These are phyloP conservation scores for Acanthaster planci DNA, from an alignment of 35 echinoderm and acorn worm species.

Conservation along the genomic window DNA sequence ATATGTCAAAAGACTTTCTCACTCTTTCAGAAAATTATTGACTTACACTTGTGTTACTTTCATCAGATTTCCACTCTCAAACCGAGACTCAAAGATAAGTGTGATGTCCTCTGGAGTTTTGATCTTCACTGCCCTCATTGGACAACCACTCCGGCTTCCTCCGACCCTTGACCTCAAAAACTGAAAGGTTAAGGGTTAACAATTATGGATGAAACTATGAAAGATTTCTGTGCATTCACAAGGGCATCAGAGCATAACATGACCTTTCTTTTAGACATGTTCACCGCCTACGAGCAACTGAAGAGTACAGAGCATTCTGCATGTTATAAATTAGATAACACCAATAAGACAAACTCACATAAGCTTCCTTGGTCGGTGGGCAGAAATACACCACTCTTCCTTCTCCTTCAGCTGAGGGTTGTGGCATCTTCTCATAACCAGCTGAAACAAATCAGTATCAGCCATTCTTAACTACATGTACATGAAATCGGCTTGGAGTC, in stretches of 20 bases:
- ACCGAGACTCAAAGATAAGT: conserved; percentile 89
- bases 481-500: too few species aligned
- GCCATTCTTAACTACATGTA: too few species aligned
- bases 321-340: neutral
- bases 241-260: too few species aligned
- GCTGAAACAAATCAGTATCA: conserved; percentile 20
- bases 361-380: conserved; percentile 76
- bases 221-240: too few species aligned
- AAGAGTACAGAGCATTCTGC: neutral
- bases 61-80: conserved; percentile 97
- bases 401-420: conserved; percentile 76
- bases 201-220: too few species aligned
- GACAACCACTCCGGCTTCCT: conserved; percentile 81
- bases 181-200: conserved; percentile 31
- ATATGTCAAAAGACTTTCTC: too few species aligned
- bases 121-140: conserved; percentile 66
- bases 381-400: conserved; percentile 74
- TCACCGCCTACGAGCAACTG: too few species aligned
- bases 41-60: conserved; percentile 87
- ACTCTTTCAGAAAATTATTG: neutral
- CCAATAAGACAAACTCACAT: conserved; percentile 58
- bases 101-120: conserved; percentile 74
- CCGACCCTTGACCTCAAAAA: conserved; percentile 97
- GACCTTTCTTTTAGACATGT: neutral
- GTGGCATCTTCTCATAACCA: conserved; percentile 93